Conservation (phyloP, 2,888 invertebrate genomes). For the Apantesis nais region DNA sequence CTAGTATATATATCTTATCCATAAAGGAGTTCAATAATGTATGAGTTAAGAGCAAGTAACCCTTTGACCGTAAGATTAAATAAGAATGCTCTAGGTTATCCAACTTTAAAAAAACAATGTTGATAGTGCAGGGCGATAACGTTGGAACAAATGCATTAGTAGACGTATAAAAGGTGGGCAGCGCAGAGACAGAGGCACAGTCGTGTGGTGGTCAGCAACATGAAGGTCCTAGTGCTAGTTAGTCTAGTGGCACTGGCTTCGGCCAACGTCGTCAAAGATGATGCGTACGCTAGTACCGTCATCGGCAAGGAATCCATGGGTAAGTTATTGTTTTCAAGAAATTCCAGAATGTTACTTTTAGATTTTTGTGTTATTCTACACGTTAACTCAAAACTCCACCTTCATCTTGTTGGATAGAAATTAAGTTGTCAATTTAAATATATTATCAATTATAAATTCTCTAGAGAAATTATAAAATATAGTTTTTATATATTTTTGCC, state of each 20-base stretch:
- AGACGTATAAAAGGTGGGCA: slow-evolving; percentile 64
- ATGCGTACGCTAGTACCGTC: slow-evolving; percentile 51
- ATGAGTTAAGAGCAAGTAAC: neutral
- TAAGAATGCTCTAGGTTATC: slow-evolving; percentile 37
- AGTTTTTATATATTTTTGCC: neutral
- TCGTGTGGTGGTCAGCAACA: slow-evolving; percentile 49
- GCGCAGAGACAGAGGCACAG: slow-evolving; percentile 47
- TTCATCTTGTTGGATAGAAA: neutral
- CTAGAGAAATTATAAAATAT: no score
- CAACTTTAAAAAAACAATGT: slow-evolving; percentile 27
- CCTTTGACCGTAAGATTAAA: slow-evolving; percentile 9
- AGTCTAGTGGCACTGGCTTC: slow-evolving; percentile 66
- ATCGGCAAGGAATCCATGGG: slow-evolving; percentile 72
- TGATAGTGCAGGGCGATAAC: slow-evolving; percentile 42
- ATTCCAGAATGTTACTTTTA: neutral
- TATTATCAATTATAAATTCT: no score
- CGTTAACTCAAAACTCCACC: neutral
- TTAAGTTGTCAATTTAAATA: neutral
- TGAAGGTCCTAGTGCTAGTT: slow-evolving; percentile 68
- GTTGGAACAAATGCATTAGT: slow-evolving; percentile 15
- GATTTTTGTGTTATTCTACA: neutral
- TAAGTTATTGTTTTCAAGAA: slow-evolving; percentile 47
- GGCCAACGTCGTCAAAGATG: slow-evolving; percentile 69
- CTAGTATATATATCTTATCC: neutral
- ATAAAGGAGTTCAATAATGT: neutral